A percentile compares a stretch with the other conserved stretches of the same genome.
phyloP scores from a whole-genome alignment of 2,888 invertebrate species.

The Ormyrus nitidulus region DNA sequence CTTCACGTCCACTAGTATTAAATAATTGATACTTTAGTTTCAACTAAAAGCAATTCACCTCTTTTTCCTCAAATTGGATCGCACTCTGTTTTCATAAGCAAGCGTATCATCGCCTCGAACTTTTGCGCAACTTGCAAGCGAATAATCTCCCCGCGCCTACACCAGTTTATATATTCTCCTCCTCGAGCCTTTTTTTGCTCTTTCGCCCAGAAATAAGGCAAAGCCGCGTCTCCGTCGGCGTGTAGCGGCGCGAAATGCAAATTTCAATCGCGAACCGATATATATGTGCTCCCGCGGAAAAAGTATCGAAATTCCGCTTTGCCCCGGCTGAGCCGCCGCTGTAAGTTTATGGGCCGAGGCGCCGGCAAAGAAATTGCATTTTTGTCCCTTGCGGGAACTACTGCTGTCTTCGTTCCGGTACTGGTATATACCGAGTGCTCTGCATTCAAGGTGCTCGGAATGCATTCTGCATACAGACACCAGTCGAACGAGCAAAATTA shows the following conservation, averaged over 20 bases:
- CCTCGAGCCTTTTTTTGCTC: not conserved
- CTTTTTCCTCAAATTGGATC: too few species aligned
- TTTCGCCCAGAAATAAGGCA: too few species aligned
- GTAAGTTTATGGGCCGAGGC: not conserved
- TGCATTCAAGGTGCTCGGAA: not conserved
- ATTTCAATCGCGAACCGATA: slow-evolving; percentile 1
- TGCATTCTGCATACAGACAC: too few species aligned
- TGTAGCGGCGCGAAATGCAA: not conserved
- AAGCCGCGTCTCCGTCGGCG: not conserved
- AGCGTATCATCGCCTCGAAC: too few species aligned
- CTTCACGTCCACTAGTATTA: too few species aligned
- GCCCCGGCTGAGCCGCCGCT: not conserved
- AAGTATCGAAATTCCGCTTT: slow-evolving; percentile 18
- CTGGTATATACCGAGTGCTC: too few species aligned
- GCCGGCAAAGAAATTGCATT: not conserved
- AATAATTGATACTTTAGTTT: too few species aligned
- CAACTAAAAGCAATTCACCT: too few species aligned
- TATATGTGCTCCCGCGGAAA: not conserved
- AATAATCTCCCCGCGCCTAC: not conserved
- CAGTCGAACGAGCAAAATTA: not conserved
- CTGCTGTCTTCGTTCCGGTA: too few species aligned
- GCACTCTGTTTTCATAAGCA: too few species aligned
- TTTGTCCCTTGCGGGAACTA: slow-evolving; percentile 1
- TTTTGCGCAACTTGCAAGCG: not conserved
- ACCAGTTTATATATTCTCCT: not conserved